Evolutionary conservation across 2,797 vertebrate genomes (phyloP).

Genomic region (Diglossa cyanea): DNA sequence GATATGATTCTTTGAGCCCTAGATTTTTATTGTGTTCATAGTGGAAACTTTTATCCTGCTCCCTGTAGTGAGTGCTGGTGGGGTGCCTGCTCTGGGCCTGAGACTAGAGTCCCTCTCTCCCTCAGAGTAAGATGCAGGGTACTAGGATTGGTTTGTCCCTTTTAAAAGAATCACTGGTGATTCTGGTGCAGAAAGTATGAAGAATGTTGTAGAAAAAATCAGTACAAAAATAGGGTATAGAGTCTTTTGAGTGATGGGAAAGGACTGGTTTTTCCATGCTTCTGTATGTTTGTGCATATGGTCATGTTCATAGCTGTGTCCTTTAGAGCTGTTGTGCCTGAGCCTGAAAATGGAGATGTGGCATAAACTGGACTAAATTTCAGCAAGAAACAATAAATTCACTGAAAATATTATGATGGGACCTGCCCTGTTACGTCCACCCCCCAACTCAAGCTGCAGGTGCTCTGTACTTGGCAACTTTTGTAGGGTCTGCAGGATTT

Average conservation of each 20-base stretch:
- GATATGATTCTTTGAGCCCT: not conserved
- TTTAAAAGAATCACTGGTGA: not conserved
- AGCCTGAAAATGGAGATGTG: not conserved
- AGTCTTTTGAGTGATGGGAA: not conserved
- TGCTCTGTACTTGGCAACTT: not conserved
- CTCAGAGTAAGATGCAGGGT: not conserved
- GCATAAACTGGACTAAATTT: not conserved
- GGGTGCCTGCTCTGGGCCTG: not conserved
- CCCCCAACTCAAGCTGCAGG: accelerated
- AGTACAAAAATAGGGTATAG: not conserved
- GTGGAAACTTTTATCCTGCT: not conserved
- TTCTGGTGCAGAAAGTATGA: not conserved
- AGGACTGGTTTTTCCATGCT: not conserved
- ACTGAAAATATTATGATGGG: not conserved
- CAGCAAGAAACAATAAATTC: not conserved
- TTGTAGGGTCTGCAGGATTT: not conserved
- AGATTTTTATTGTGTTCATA: not conserved
- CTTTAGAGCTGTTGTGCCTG: not conserved
- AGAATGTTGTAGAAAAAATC: not conserved
- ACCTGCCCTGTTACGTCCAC: not conserved
- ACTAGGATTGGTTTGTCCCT: not conserved
- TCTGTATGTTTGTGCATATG: accelerated
- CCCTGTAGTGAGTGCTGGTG: accelerated
- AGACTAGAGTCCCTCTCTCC: not conserved
- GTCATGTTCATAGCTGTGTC: not conserved